Conservation (phyloP, 1,140 invertebrate genomes). For the Holcopasites calliopsidis region DNA sequence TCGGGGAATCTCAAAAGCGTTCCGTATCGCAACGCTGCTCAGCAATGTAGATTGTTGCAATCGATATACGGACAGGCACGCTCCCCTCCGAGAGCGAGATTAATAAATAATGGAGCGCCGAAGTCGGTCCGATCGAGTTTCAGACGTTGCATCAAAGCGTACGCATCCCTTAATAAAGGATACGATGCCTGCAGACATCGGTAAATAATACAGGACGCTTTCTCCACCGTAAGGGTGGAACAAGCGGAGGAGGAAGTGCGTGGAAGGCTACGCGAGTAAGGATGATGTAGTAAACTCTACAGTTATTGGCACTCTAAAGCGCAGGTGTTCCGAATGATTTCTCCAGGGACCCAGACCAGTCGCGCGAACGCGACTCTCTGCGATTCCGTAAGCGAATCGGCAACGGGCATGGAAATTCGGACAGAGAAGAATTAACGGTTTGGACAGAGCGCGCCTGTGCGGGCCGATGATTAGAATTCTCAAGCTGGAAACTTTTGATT, state of each 20-base stretch:
- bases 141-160: constrained; percentile 56
- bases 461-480: neutral
- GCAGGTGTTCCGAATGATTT: constrained; percentile 65
- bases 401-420: constrained; percentile 47
- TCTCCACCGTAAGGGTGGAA: constrained; percentile 17
- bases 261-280: constrained; percentile 37
- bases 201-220: constrained; percentile 58
- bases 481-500: neutral
- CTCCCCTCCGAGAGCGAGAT: neutral
- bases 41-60: constrained; percentile 27
- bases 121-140: constrained; percentile 40
- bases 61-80: constrained; percentile 23
- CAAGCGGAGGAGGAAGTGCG: neutral
- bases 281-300: constrained; percentile 58
- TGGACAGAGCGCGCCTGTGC: too few relatives aligned
- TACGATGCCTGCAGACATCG: constrained; percentile 41
- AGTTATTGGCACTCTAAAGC: constrained; percentile 65
- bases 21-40: neutral
- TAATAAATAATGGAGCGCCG: constrained; percentile 41
- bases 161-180: constrained; percentile 59
- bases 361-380: constrained; percentile 41
- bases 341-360: constrained; percentile 51
- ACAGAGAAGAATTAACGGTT: constrained; percentile 11
- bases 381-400: constrained; percentile 30
- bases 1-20: constrained; percentile 12